These are phyloP conservation scores for Littorina saxatilis DNA, from an alignment of 1,140 invertebrate genomes.

Conservation along the genomic window DNA sequence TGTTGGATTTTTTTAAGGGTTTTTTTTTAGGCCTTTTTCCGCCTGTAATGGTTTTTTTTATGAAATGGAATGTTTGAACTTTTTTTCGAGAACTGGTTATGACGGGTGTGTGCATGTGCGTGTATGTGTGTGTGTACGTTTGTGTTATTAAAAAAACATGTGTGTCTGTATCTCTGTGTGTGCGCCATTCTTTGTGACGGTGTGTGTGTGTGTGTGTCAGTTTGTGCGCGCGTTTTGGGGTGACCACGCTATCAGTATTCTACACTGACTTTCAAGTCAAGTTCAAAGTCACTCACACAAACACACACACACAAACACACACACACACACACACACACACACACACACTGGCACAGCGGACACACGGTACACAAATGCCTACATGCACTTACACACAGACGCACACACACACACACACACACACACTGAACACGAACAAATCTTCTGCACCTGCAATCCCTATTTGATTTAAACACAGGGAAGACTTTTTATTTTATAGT, in stretches of 20 bases:
- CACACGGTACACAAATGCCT: neutral
- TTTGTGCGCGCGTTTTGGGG: neutral
- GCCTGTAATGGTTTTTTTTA: no score
- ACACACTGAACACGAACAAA: neutral
- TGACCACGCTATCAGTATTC: no score
- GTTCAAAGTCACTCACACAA: constrained; percentile 2
- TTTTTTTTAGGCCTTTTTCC: no score
- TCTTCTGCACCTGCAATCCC: no score
- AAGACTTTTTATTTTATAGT: no score
- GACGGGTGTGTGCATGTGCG: neutral
- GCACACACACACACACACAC: constrained; percentile 3
- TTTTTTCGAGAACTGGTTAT: no score
- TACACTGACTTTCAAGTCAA: neutral
- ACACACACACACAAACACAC: constrained; percentile 13
- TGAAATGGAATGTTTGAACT: no score
- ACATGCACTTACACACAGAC: neutral
- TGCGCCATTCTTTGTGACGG: neutral
- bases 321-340: constrained; percentile 17
- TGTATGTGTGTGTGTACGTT: constrained; percentile 7
- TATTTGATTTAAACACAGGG: no score
- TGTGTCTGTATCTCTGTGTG: neutral
- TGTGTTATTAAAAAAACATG: neutral
- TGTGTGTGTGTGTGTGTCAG: neutral
- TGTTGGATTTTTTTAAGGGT: no score
- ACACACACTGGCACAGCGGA: neutral